phyloP scores from a whole-genome alignment of 2,113 vertebrate species.

The Galbula dea region DNA sequence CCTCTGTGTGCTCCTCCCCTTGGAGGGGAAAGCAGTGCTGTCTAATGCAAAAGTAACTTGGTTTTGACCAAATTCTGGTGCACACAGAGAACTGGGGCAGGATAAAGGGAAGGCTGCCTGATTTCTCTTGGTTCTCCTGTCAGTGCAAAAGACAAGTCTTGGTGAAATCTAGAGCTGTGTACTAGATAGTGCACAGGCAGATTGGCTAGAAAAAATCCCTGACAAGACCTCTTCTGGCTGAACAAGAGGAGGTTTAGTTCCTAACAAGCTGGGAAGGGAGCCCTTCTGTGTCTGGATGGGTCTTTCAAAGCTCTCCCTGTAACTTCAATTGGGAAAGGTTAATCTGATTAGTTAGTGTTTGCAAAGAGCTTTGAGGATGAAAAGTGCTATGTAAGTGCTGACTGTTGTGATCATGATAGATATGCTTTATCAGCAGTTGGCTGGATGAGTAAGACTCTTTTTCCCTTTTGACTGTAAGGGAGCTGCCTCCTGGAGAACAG shows the following conservation, averaged over 20 bases:
- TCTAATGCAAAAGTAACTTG: not conserved
- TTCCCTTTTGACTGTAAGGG: not conserved
- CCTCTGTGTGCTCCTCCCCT: not conserved
- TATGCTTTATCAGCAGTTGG: conserved; percentile 20
- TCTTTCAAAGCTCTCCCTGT: not conserved
- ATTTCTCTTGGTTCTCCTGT: not conserved
- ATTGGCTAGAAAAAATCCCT: not conserved
- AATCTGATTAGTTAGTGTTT: conserved; percentile 20
- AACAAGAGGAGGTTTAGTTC: not conserved
- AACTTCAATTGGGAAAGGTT: conserved; percentile 1
- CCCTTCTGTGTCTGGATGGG: not conserved
- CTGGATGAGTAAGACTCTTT: not conserved
- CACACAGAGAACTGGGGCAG: not conserved
- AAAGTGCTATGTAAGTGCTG: conserved; percentile 40
- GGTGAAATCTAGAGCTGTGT: not conserved
- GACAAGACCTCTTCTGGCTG: not conserved
- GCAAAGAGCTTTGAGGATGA: conserved; percentile 14
- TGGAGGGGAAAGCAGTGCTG: not conserved
- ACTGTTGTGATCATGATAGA: not conserved
- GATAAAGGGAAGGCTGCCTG: not conserved
- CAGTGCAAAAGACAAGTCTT: not conserved
- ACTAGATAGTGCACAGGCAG: not conserved
- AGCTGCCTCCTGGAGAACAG: not conserved
- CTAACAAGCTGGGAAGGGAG: not conserved
- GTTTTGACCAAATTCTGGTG: not conserved